Base-by-base conservation (phyloP, 2,113 vertebrate genomes). In the Podarcis muralis region DNA sequence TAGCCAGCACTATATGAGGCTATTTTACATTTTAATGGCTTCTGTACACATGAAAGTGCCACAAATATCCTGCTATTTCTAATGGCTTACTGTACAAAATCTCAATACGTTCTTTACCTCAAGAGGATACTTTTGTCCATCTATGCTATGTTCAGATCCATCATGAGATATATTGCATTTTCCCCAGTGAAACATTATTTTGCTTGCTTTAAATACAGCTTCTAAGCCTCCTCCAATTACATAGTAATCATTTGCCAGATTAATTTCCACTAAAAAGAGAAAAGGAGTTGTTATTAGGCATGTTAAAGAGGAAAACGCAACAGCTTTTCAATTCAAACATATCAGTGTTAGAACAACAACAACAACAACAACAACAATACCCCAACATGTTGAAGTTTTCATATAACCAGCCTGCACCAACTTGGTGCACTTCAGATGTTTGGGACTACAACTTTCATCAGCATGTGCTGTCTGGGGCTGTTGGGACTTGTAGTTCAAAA, bases 141-240 rank as follows among this genome's bases (percentile, higher is more conserved):
- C 97, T 93, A 99, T 96, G 89, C 98, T 98, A 90, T 99, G 99
- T 81, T 99, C 99, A 2, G 99, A 99, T 85, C 99, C 99, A 0
- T 98, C 98, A 12, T 98, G 98, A 0, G 98, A 98, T 0, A 95
- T 94, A 4, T 99, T 99, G 94, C 99, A 99, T 97, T 97, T 98
- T 88, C 98, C 99, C 99, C 99, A 99, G 95, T 99, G 99, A 96
- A 99, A 99, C 78, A 95, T 97, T 93, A 99, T 98, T 82, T 97
- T 98, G 90, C 98, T 99, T 88, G 98, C 98, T 96, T 97, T 99
- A 95, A 98, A 98, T 89, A 96, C 91, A 18, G 97, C 97, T 92
- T 97, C 96, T 85, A 98, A 97, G 35, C 98, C 97, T 81, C 98
- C 98, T 92, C 99, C 99, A 76, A 97, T 98, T 90, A 99, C 88